Conservation (phyloP, 2,113 vertebrate species). For the Halcyon malimbica region DNA sequence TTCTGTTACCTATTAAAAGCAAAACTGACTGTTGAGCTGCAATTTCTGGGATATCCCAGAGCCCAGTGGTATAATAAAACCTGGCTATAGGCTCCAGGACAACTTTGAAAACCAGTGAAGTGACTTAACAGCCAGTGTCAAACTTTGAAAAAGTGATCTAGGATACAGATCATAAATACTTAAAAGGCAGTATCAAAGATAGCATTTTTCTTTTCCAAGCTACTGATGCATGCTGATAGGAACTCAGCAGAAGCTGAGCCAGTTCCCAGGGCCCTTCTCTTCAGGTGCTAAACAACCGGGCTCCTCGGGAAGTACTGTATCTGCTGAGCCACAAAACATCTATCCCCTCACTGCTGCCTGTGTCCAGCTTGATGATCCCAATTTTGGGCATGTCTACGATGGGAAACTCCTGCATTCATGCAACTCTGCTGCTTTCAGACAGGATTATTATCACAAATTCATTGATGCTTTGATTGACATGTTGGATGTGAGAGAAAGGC, state of each 20-base stretch:
- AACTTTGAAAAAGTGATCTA: neutral
- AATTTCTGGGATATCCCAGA: neutral
- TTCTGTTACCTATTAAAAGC: neutral
- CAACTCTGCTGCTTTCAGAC: neutral
- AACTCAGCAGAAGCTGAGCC: neutral
- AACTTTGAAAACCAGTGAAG: neutral
- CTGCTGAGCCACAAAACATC: neutral
- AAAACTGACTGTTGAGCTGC: neutral
- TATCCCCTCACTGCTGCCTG: rapidly evolving
- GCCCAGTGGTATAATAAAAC: neutral
- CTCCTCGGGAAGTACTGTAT: neutral
- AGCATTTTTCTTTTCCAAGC: neutral
- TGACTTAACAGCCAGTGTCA: neutral
- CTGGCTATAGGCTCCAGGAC: neutral
- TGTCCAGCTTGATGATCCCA: neutral
- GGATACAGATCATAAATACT: neutral
- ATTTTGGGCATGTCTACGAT: rapidly evolving
- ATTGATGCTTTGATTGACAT: neutral
- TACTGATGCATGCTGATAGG: neutral
- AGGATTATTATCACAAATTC: neutral
- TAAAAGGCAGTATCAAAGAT: neutral
- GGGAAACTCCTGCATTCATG: neutral
- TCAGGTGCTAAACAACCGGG: rapidly evolving
- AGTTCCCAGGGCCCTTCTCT: neutral
- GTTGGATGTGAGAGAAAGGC: rapidly evolving